Base-by-base conservation (phyloP, 2,113 vertebrate genomes). In the Tamias sibiricus region DNA sequence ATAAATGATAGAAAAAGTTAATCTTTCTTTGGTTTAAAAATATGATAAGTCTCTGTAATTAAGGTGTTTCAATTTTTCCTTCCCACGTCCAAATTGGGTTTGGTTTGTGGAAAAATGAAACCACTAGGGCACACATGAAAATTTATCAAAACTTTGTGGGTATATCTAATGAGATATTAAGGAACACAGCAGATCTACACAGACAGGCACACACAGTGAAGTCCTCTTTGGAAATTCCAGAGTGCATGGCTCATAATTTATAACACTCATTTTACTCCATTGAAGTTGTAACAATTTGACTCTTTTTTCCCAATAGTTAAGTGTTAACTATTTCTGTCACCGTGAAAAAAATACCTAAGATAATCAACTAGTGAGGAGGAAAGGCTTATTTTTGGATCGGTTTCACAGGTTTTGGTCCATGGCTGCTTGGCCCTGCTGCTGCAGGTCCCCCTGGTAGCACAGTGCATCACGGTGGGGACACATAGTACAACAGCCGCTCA, bases 31-130 rank as follows among this genome's bases (percentile, higher is more conserved):
- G 30, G 71, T 28, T 75, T 94, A 68, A 69, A 71, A 92, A 94
- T 86, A 44, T 44, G 80, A 96, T 92, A 49, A 54, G 77, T 94
- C 35, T 92, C 32, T 62, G 59, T 90, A 92, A 87, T 92, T 93
- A 90, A 90, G 52, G 75, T 40, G 37, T 83, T 96, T 82, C 37
- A 57, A 71, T 80, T 94, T 90, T 82, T 76, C 24, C 42, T 76
- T 90, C n/a, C 57, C 54, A 76, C 59, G 16, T 87, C 75, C n/a
- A 83, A 77, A 66, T 57, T 86, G 42, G 75, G 89, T 87, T 97
- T 90, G 64, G 37, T 75, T 57, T 87, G 32, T 72, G 54, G 72
- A 72, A 92, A 74, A 49, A 74, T 91, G 52, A 71, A n/a, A 82
- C 71, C 68, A 52, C 69, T 64, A n/a, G 14, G 28, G 26, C 24